Evolutionary conservation across 2,797 vertebrate species (phyloP).

Genomic region (Aselliscus stoliczkanus): DNA sequence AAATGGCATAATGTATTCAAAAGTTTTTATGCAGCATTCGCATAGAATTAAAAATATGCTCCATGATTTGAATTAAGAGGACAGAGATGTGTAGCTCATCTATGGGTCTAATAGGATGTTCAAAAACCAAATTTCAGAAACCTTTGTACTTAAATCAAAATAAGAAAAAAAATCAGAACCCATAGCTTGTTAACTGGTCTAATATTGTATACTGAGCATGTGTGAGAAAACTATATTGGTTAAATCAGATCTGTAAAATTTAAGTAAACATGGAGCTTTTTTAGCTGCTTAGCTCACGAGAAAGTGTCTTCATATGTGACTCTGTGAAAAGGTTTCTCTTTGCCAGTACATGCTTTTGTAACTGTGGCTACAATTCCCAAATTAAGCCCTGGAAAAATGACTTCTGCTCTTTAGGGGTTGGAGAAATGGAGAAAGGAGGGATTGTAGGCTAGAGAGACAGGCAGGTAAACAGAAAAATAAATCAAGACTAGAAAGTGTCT

Average conservation of each 20-base stretch:
- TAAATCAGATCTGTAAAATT: neutral
- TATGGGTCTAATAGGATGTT: neutral
- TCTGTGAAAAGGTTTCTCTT: neutral
- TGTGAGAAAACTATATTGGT: neutral
- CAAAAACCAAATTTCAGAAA: neutral
- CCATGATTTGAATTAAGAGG: slow-evolving; percentile 28
- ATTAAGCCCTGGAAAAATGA: neutral
- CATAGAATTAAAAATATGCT: slow-evolving; percentile 37
- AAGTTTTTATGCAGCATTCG: slow-evolving; percentile 41
- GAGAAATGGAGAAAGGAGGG: neutral
- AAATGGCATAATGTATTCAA: slow-evolving; percentile 51
- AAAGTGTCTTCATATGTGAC: neutral
- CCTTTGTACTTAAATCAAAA: neutral
- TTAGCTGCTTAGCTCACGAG: neutral
- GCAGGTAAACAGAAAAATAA: neutral
- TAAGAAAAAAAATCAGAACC: neutral
- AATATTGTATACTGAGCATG: neutral
- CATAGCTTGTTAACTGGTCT: neutral
- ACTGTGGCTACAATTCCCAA: neutral
- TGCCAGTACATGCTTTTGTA: neutral
- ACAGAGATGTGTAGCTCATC: neutral
- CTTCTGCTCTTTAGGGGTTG: neutral
- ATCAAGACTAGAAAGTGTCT: neutral
- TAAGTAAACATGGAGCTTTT: neutral
- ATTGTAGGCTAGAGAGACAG: neutral